Percentiles rank a stretch among this genome's conserved stretches.
phyloP scores from a whole-genome alignment of 2,888 invertebrate species.

The Eupithecia dodoneata region DNA sequence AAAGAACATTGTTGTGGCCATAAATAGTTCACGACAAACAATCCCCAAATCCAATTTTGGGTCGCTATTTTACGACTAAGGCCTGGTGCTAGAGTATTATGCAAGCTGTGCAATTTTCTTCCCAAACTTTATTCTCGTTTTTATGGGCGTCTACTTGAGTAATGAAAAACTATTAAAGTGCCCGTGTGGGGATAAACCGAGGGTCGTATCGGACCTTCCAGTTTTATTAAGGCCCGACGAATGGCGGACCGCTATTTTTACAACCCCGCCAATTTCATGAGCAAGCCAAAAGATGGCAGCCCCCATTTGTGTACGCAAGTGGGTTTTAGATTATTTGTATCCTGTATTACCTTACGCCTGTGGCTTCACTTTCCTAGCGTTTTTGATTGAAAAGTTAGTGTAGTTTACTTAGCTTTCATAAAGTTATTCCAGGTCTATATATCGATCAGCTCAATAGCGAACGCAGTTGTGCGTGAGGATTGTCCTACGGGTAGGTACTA shows the following conservation, averaged over 20 bases:
- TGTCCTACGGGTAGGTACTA: too few relatives aligned
- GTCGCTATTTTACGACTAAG: constrained; percentile 65
- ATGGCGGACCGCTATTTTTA: constrained; percentile 74
- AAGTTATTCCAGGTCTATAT: not conserved
- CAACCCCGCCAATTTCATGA: constrained; percentile 73
- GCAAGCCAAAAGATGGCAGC: constrained; percentile 71
- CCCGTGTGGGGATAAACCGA: constrained; percentile 74
- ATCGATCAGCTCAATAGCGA: not conserved
- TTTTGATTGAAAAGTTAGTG: not conserved
- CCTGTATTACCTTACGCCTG: not conserved
- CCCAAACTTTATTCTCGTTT: constrained; percentile 74
- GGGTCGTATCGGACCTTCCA: constrained; percentile 76
- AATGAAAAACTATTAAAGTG: constrained; percentile 83
- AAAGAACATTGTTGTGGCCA: constrained; percentile 50
- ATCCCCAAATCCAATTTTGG: constrained; percentile 69
- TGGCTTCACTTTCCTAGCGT: not conserved
- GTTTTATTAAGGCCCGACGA: constrained; percentile 73
- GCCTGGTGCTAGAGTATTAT: constrained; percentile 62
- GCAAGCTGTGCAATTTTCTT: constrained; percentile 81
- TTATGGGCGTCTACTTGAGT: constrained; percentile 81
- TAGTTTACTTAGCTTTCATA: not conserved
- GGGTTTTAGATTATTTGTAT: not conserved
- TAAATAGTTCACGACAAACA: constrained; percentile 65
- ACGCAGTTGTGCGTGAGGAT: not conserved
- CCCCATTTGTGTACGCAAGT: constrained; percentile 53